A percentile compares a stretch with the other conserved stretches of the same genome.
Conservation (phyloP, 2,797 vertebrate genomes). For the Gorsachius magnificus region DNA sequence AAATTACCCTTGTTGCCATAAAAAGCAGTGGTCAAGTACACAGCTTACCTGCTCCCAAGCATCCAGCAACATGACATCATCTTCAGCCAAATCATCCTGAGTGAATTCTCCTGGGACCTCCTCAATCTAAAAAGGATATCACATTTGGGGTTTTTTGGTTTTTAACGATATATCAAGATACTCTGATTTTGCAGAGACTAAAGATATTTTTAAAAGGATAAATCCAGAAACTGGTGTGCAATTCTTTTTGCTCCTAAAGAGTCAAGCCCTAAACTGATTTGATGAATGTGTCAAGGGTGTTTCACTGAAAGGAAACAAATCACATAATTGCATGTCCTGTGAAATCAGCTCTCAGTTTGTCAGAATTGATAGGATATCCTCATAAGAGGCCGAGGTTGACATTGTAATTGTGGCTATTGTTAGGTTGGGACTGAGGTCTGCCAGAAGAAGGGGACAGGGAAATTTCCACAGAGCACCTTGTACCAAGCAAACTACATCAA, state of each 20-base stretch:
- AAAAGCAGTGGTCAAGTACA: not conserved
- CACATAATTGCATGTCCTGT: not conserved
- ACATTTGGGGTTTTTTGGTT: not conserved
- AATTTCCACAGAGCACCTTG: not conserved
- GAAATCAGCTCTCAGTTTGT: not conserved
- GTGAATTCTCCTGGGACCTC: slow-evolving; percentile 92
- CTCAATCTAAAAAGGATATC: slow-evolving; percentile 81
- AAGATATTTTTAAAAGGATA: not conserved
- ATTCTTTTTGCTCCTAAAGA: not conserved
- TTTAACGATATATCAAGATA: not conserved
- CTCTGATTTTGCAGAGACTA: not conserved
- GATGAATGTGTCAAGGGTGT: not conserved
- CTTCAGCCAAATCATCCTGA: slow-evolving; percentile 92
- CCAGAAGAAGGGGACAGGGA: not conserved
- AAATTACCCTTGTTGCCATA: not conserved
- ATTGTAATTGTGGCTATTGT: not conserved
- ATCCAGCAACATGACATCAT: slow-evolving; percentile 93
- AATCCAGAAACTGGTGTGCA: not conserved
- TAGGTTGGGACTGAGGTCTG: not conserved
- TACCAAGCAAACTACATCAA: not conserved
- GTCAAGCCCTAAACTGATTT: not conserved
- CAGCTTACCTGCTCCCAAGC: slow-evolving; percentile 87
- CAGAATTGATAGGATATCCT: not conserved
- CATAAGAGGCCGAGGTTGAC: not conserved
- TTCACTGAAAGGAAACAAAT: slow-evolving; percentile 11